Conservation (phyloP, 2,797 vertebrate genomes). For the Rhinogobio ventralis region DNA sequence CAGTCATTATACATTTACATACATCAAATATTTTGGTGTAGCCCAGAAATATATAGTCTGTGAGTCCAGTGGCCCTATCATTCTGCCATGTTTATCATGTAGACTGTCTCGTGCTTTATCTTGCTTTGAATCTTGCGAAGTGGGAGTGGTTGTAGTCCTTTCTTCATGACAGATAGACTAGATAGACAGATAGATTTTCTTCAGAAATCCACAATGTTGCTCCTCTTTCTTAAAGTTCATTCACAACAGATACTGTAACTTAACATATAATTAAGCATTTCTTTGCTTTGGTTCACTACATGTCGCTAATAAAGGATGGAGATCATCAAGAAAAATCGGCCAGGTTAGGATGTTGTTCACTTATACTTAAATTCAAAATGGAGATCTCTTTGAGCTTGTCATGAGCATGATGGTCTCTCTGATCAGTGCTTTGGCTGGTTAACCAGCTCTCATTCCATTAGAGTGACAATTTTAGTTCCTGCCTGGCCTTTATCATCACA, state of each 20-base stretch:
- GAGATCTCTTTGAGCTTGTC: not conserved
- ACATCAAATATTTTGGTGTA: not conserved
- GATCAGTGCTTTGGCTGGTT: constrained; percentile 7
- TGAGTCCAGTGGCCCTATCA: not conserved
- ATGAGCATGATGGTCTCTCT: not conserved
- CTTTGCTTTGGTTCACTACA: constrained; percentile 19
- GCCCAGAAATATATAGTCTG: not conserved
- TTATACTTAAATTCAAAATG: not conserved
- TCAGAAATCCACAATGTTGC: constrained; percentile 16
- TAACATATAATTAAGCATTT: not conserved
- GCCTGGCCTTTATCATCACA: constrained; percentile 37
- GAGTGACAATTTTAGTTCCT: constrained; percentile 42
- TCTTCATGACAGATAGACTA: constrained; percentile 14
- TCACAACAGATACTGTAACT: not conserved
- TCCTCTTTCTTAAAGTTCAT: not conserved
- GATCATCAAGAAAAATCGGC: not conserved
- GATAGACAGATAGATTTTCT: too few species aligned
- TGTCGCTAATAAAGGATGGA: constrained; percentile 14
- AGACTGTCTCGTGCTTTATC: constrained; percentile 31
- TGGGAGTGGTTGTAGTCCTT: constrained; percentile 25
- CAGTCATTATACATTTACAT: not conserved
- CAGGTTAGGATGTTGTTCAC: not conserved
- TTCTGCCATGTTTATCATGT: constrained; percentile 28
- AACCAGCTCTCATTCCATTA: constrained; percentile 44
- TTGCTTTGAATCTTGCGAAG: constrained; percentile 28